Percentiles rank a stretch among this genome's conserved stretches.
Conservation (phyloP, 2,113 vertebrate species). For the Mixornis gularis region DNA sequence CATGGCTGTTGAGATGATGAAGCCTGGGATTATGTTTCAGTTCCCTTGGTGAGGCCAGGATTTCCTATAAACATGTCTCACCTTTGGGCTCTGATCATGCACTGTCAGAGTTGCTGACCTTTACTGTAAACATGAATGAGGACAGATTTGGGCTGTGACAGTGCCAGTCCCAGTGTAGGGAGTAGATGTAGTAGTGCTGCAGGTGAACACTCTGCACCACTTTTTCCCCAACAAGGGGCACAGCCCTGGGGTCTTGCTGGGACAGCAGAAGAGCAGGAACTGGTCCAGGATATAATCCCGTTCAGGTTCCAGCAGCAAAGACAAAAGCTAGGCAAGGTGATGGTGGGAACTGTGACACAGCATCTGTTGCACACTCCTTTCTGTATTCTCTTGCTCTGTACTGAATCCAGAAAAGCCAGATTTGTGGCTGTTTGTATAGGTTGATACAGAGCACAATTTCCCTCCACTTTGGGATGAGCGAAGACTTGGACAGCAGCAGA, state of each 20-base stretch:
- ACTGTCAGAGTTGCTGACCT: neutral
- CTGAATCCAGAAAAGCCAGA: neutral
- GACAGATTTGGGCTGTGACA: neutral
- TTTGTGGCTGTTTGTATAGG: neutral
- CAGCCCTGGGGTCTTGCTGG: neutral
- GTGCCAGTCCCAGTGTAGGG: accelerated
- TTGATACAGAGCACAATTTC: neutral
- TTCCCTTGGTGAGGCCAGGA: neutral
- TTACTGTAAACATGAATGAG: accelerated
- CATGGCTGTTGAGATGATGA: neutral
- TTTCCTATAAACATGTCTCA: neutral
- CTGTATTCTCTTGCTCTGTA: neutral
- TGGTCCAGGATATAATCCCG: neutral
- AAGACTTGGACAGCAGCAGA: neutral
- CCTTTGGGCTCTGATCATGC: neutral
- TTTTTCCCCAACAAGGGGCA: neutral
- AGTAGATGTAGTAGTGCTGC: neutral
- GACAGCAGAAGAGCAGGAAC: neutral
- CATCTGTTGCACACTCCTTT: neutral
- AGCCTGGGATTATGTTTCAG: neutral
- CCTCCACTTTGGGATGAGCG: neutral
- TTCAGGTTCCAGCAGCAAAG: neutral
- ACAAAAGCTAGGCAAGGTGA: neutral
- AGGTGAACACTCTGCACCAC: accelerated
- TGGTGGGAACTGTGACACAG: neutral